phyloP scores from a whole-genome alignment of 2,113 vertebrate genomes.

The Diadophis punctatus region DNA sequence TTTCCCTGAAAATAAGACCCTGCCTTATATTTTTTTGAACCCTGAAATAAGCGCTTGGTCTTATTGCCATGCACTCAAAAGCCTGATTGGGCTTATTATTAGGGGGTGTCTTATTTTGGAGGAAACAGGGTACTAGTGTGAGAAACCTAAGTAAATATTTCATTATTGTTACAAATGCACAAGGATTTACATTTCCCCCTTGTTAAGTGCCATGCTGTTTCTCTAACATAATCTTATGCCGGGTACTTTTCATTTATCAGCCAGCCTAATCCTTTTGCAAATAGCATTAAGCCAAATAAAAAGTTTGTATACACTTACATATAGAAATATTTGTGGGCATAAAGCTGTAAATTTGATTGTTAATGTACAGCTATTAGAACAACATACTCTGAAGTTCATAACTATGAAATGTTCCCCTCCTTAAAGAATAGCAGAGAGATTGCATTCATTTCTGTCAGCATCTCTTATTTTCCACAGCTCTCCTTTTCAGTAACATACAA shows the following conservation, averaged over 20 bases:
- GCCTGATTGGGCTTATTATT: no score
- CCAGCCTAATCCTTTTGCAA: conserved; percentile 40
- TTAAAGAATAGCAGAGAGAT: background rate
- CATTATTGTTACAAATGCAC: background rate
- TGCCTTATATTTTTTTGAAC: no score
- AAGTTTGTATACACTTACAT: background rate
- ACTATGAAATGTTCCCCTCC: conserved; percentile 5
- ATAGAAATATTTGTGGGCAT: conserved; percentile 6
- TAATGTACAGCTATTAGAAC: conserved; percentile 12
- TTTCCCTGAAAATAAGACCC: no score
- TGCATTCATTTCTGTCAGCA: accelerated
- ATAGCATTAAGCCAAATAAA: conserved; percentile 21
- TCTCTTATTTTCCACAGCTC: background rate
- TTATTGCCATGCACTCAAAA: no score
- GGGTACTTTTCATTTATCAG: conserved; percentile 20
- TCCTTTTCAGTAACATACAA: background rate
- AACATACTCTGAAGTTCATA: conserved; percentile 7
- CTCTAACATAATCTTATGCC: background rate
- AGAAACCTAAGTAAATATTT: background rate
- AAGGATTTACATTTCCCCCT: background rate
- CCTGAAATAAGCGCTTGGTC: no score
- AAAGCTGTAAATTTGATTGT: conserved; percentile 4
- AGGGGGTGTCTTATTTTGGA: no score
- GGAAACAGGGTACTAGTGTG: background rate
- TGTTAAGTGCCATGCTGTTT: conserved; percentile 9